These are phyloP conservation scores for Loriculus beryllinus DNA, from an alignment of 2,797 vertebrate genomes.

Conservation along the genomic window DNA sequence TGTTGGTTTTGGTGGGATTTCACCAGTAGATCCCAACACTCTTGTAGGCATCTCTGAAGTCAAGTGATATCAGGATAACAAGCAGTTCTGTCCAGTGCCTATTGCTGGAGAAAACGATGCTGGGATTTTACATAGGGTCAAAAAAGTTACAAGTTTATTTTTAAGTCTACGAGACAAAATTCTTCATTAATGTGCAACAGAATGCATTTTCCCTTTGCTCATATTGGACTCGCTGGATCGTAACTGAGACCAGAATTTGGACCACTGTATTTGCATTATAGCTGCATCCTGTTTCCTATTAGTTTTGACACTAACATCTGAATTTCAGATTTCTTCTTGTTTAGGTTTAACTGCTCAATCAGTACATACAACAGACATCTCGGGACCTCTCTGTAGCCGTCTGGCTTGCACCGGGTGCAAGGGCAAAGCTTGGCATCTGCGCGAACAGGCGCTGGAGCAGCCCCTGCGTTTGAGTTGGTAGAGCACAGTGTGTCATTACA, in stretches of 20 bases:
- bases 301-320: slow-evolving; percentile 46
- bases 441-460: not conserved
- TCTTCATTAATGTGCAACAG: not conserved
- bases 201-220: not conserved
- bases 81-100: not conserved
- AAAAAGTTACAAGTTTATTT: slow-evolving; percentile 25
- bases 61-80: not conserved
- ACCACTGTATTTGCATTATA: not conserved
- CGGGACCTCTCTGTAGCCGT: not conserved
- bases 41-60: not conserved
- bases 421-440: not conserved
- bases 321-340: slow-evolving; percentile 43
- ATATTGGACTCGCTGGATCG: not conserved
- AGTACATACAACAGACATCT: not conserved
- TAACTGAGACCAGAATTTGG: not conserved
- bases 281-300: slow-evolving; percentile 29
- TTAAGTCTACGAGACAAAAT: not conserved
- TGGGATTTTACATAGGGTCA: slow-evolving; percentile 30
- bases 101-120: not conserved
- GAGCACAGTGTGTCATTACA: rapidly evolving
- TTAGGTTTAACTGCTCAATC: not conserved
- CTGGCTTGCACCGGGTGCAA: not conserved
- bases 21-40: not conserved
- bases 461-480: not conserved
- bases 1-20: not conserved